A percentile compares a stretch with the other conserved stretches of the same genome.
These are phyloP conservation scores for Isotomurus palustris DNA, from an alignment of 2,888 invertebrate species.

Conservation along the genomic window DNA sequence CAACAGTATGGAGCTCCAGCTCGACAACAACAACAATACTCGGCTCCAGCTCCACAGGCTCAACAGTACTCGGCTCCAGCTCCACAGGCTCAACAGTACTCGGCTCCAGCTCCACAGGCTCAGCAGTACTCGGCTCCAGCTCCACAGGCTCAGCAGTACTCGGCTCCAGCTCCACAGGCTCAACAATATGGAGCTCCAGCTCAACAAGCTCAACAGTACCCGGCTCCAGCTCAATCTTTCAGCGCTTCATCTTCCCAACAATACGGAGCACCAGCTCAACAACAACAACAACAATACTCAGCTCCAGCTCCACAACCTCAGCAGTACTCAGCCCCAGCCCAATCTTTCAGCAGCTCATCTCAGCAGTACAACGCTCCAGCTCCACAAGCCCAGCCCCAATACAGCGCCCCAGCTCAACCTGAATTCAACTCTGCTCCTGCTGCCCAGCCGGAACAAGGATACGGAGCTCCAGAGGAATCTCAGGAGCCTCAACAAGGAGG, in stretches of 20 bases:
- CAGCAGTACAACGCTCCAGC: constrained; percentile 23
- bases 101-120: constrained; percentile 13
- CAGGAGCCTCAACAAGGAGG: constrained; percentile 69
- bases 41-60: constrained; percentile 53
- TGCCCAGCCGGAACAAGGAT: constrained; percentile 49
- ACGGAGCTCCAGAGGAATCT: constrained; percentile 60
- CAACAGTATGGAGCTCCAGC: constrained; percentile 18
- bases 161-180: constrained; percentile 17
- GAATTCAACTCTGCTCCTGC: too few relatives aligned
- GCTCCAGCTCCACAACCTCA: constrained; percentile 19
- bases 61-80: constrained; percentile 53
- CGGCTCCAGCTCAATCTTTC: constrained; percentile 52
- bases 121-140: constrained; percentile 23
- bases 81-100: not conserved
- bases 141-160: constrained; percentile 17
- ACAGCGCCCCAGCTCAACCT: constrained; percentile 59
- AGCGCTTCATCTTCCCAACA: constrained; percentile 52
- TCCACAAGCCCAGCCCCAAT: constrained; percentile 18
- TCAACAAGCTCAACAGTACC: constrained; percentile 24
- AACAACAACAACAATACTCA: constrained; percentile 9
- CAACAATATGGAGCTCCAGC: constrained; percentile 53
- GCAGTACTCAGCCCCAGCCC: constrained; percentile 10
- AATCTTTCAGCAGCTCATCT: too few relatives aligned
- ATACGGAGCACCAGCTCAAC: constrained; percentile 11
- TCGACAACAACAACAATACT: constrained; percentile 30